A percentile compares a stretch with the other conserved stretches of the same genome.
Conservation (phyloP, 2,797 vertebrate species). For the Ctenochaetus hawaiiensis region DNA sequence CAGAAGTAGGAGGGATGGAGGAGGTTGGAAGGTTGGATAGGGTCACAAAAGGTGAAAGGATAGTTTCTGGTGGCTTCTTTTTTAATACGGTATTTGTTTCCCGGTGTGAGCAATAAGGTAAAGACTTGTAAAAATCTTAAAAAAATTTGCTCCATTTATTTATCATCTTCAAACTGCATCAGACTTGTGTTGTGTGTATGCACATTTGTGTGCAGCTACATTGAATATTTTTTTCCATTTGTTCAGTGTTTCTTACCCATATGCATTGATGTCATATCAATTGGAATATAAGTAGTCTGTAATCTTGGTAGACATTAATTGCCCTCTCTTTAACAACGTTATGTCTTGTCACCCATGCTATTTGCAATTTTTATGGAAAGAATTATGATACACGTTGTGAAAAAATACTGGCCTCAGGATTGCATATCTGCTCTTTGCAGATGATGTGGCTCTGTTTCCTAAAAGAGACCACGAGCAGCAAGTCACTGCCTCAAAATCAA, state of each 20-base stretch:
- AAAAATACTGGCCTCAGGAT: background rate
- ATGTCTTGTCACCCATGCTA: background rate
- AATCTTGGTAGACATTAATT: background rate
- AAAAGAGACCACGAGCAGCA: background rate
- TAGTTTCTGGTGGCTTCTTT: constrained; percentile 3
- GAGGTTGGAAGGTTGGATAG: background rate
- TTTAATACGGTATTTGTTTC: constrained; percentile 13
- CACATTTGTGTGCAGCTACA: background rate
- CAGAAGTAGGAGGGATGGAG: background rate
- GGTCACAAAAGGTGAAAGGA: too few species aligned
- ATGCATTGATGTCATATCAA: background rate
- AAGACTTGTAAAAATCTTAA: too few species aligned
- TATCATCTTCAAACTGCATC: constrained; percentile 1
- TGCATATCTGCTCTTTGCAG: background rate
- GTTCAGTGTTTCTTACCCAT: too few species aligned
- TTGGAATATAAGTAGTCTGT: too few species aligned
- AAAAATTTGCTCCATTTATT: constrained; percentile 15
- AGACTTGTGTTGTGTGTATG: background rate
- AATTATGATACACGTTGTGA: background rate
- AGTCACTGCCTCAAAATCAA: background rate
- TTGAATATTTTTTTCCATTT: background rate
- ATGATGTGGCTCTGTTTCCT: background rate
- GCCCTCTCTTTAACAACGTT: background rate
- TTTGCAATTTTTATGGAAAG: background rate
- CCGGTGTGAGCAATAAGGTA: constrained; percentile 1